phyloP scores from a whole-genome alignment of 2,113 vertebrate species.

The Semnornis frantzii region DNA sequence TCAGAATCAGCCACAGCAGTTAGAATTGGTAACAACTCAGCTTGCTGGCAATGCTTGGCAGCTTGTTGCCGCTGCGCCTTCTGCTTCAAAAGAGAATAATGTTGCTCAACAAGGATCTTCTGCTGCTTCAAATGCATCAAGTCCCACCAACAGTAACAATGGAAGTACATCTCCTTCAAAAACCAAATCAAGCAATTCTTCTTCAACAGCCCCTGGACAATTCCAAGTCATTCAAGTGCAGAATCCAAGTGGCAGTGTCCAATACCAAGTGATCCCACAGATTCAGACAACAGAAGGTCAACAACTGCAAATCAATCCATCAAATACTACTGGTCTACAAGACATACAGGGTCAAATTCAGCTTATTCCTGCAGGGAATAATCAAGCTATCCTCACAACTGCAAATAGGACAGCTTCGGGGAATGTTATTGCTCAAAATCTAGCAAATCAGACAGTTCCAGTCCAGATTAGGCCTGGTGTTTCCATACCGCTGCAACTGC shows the following conservation, averaged over 20 bases:
- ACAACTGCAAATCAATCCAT: slow-evolving; percentile 92
- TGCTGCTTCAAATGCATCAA: slow-evolving; percentile 74
- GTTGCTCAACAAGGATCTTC: slow-evolving; percentile 81
- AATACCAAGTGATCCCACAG: slow-evolving; percentile 99
- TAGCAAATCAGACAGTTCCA: slow-evolving; percentile 91
- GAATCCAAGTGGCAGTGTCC: slow-evolving; percentile 88
- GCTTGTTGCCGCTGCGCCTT: slow-evolving; percentile 89
- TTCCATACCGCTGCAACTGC: slow-evolving; percentile 94
- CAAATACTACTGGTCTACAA: slow-evolving; percentile 83
- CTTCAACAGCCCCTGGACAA: slow-evolving; percentile 76
- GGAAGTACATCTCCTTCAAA: slow-evolving; percentile 85
- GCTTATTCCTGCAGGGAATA: slow-evolving; percentile 90
- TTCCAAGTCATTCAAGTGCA: slow-evolving; percentile 97
- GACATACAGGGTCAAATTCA: slow-evolving; percentile 93
- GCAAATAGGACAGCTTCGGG: slow-evolving; percentile 83
- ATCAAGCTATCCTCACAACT: slow-evolving; percentile 89
- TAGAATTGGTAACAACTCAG: slow-evolving; percentile 96
- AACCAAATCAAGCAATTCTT: slow-evolving; percentile 79
- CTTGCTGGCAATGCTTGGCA: slow-evolving; percentile 97
- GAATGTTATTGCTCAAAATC: slow-evolving; percentile 87
- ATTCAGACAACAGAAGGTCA: slow-evolving; percentile 95
- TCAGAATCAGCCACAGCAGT: slow-evolving; percentile 90
- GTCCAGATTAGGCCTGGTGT: slow-evolving; percentile 94
- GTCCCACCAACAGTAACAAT: slow-evolving; percentile 82
- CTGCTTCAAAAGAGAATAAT: slow-evolving; percentile 90